Base-by-base conservation (phyloP, 2,888 invertebrate genomes). In the Calameuta filiformis region DNA sequence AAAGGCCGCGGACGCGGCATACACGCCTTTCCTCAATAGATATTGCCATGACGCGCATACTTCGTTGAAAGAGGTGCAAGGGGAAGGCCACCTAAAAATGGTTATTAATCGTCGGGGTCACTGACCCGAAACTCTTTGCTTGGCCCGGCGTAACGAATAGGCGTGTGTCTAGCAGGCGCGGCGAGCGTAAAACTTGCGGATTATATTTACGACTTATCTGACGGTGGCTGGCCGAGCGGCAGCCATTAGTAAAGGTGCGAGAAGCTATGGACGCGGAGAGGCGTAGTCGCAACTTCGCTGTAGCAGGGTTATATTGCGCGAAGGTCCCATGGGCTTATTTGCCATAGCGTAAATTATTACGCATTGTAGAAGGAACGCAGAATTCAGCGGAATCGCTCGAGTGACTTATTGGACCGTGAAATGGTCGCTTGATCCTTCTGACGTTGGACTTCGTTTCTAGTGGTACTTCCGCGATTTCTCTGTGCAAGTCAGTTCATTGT, bases 191-290 rank as follows among this genome's bases (percentile, higher is more conserved):
- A 85, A 85, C 81, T 80, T 76, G 79, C 84, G 83, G 79, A 86
- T 87, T 85, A 82, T 83, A 87, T 85, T 87, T 85, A 87, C 83
- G 83, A 86, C 81, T 86, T 85, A 84, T 87, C 83, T 81, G 84
- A 82, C 83, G 81, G 78, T 75, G 76, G 81, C 73, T 78, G 30
- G 35, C 74, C 33, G 34, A 75, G 84, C 77, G 80, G 78, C 77
- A 77, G 80, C 83, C 81, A 86, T 87, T 85, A 85, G 81, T 81
- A 31, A 35, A 78, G 79, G 77, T 76, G 76, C 79, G 79, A 78
- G 33, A n/a, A 71, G 71, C 33, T 71, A 71, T 34, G 33, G 71
- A 71, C 71, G 31, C 2, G 9, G 12, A 34, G 12, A 71, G 56
- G 56, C 71, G 71, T 71, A 71, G 71, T 34, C 31, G 35, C 35